These are phyloP conservation scores for Gryllus bimaculatus DNA, from an alignment of 1,140 invertebrate species.

Conservation along the genomic window DNA sequence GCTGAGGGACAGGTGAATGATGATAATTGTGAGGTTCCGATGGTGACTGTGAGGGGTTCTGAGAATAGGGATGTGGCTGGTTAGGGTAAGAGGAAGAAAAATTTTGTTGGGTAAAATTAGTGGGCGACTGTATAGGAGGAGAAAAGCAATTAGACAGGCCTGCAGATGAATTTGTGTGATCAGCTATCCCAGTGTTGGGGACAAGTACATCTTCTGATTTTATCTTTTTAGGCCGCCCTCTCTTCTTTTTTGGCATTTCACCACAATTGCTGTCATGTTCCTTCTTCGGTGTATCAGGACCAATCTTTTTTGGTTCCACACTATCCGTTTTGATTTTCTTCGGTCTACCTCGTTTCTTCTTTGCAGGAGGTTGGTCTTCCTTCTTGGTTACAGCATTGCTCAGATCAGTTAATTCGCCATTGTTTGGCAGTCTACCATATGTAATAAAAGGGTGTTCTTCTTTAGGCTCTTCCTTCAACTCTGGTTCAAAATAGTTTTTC, in stretches of 20 bases:
- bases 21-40: conserved; percentile 23
- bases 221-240: conserved; percentile 76
- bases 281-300: conserved; percentile 32
- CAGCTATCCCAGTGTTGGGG: conserved; percentile 22
- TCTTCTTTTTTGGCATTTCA: conserved; percentile 59
- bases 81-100: conserved; percentile 36
- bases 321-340: conserved; percentile 68
- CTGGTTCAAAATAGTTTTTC: conserved; percentile 45
- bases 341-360: conserved; percentile 78
- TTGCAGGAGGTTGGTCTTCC: conserved; percentile 56
- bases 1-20: conserved; percentile 32
- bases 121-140: conserved; percentile 41
- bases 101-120: conserved; percentile 36
- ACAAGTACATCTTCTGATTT: conserved; percentile 39
- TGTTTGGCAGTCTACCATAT: conserved; percentile 23
- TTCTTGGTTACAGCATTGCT: conserved; percentile 41
- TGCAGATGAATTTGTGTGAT: conserved; percentile 29
- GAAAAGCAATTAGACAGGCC: conserved; percentile 45
- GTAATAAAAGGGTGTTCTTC: conserved; percentile 25
- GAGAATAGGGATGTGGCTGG: conserved; percentile 33
- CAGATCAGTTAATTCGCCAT: conserved; percentile 34
- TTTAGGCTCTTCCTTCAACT: conserved; percentile 33
- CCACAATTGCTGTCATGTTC: conserved; percentile 19
- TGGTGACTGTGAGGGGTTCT: conserved; percentile 23
- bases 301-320: conserved; percentile 11